These are phyloP conservation scores for Eilema caniola DNA, from an alignment of 2,888 invertebrate genomes.

Conservation along the genomic window DNA sequence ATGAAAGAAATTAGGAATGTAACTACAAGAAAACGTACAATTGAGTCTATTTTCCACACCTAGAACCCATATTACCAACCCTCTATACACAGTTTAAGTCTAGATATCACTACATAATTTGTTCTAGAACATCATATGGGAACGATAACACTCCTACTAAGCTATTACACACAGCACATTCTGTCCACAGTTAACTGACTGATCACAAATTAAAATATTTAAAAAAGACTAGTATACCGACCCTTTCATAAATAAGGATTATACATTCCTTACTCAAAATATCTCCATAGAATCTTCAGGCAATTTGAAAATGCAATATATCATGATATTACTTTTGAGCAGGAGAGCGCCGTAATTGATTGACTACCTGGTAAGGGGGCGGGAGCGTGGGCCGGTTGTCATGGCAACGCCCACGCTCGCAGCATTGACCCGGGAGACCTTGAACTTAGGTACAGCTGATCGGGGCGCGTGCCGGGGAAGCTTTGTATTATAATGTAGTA, in stretches of 20 bases:
- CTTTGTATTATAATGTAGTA: conserved; percentile 15
- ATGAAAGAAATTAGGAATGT: too few relatives aligned
- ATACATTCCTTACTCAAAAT: conserved; percentile 1
- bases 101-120: not conserved
- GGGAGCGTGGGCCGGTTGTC: conserved; percentile 78
- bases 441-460: conserved; percentile 79
- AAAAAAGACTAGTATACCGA: not conserved
- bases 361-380: conserved; percentile 78
- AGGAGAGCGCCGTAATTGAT: conserved; percentile 72
- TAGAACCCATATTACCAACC: too few relatives aligned
- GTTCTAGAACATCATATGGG: not conserved
- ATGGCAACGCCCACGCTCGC: conserved; percentile 79
- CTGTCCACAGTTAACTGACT: too few relatives aligned
- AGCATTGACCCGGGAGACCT: conserved; percentile 83
- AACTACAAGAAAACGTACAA: too few relatives aligned
- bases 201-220: too few relatives aligned
- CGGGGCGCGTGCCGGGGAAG: conserved; percentile 58
- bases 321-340: conserved; percentile 19
- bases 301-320: conserved; percentile 24
- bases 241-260: not conserved
- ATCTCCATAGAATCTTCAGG: not conserved
- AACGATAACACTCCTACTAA: not conserved
- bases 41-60: too few relatives aligned
- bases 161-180: too few relatives aligned
- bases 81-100: too few relatives aligned